Percentiles rank a stretch among this genome's conserved stretches.
Conservation (phyloP, 2,797 vertebrate genomes). For the Buphagus erythrorhynchus region DNA sequence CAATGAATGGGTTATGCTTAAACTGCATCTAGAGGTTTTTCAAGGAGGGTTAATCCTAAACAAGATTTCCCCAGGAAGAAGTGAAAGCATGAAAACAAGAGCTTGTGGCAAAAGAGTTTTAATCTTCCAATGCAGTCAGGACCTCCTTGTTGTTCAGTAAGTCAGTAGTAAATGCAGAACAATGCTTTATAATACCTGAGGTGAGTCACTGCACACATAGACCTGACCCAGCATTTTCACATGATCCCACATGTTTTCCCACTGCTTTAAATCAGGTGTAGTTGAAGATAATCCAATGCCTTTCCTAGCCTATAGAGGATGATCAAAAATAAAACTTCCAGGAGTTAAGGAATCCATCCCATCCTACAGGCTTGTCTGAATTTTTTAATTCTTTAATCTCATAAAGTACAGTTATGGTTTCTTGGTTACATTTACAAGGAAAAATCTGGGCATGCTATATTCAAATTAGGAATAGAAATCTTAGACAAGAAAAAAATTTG, state of each 20-base stretch:
- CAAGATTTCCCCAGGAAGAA: not conserved
- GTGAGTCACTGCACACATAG: not conserved
- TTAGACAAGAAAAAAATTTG: not conserved
- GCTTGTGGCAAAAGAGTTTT: not conserved
- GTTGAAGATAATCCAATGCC: not conserved
- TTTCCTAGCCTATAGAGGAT: not conserved
- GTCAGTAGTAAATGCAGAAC: not conserved
- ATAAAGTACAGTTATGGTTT: not conserved
- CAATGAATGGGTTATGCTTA: not conserved
- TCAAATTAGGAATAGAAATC: not conserved
- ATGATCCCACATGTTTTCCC: not conserved
- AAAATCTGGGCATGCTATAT: not conserved
- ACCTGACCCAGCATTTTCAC: not conserved
- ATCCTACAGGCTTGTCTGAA: not conserved
- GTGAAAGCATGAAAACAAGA: not conserved
- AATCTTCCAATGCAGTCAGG: not conserved
- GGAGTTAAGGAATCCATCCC: not conserved
- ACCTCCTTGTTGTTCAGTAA: not conserved
- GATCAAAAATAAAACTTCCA: not conserved
- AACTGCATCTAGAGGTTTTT: not conserved
- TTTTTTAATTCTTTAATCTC: not conserved
- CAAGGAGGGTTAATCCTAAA: not conserved
- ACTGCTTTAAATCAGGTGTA: not conserved
- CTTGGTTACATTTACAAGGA: not conserved
- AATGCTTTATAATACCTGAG: not conserved